These are phyloP conservation scores for Trididemnum nubilum DNA, from an alignment of 23 tunicate genomes.

Conservation along the genomic window DNA sequence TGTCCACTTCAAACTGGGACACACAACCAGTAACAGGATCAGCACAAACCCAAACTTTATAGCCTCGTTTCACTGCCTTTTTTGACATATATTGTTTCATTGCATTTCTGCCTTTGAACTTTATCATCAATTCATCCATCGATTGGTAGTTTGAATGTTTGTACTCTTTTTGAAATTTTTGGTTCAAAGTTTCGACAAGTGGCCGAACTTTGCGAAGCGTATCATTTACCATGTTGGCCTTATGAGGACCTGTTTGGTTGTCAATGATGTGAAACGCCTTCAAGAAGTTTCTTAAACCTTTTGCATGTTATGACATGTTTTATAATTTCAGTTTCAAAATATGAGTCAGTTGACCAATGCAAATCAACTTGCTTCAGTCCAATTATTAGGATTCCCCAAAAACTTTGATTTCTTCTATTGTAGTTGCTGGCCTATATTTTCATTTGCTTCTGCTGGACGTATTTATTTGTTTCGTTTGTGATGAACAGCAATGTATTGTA, in stretches of 20 bases:
- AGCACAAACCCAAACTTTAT: slow-evolving; percentile 24
- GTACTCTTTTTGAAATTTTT: too few relatives aligned
- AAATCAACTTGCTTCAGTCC: neutral
- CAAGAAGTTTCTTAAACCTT: neutral
- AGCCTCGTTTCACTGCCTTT: neutral
- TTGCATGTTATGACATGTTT: slow-evolving; percentile 17
- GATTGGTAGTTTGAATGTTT: too few relatives aligned
- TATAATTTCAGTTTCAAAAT: neutral
- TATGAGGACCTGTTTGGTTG: too few relatives aligned
- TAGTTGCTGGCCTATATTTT: neutral
- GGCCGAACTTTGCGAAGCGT: too few relatives aligned
- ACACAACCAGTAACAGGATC: slow-evolving; percentile 12
- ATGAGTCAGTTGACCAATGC: neutral
- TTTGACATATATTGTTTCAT: slow-evolving; percentile 8
- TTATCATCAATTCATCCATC: neutral
- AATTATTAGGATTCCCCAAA: neutral
- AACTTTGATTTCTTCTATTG: neutral
- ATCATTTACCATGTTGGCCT: too few relatives aligned
- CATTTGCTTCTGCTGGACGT: neutral
- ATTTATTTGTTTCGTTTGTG: neutral
- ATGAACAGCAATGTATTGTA: too few relatives aligned
- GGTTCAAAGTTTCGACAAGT: too few relatives aligned
- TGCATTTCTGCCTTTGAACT: too few relatives aligned
- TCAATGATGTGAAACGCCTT: neutral
- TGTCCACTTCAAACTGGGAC: slow-evolving; percentile 9